Evolutionary conservation across 64 coral and sea anemone genomes (phyloP).

Genomic region (Dendronephthya gigantea): DNA sequence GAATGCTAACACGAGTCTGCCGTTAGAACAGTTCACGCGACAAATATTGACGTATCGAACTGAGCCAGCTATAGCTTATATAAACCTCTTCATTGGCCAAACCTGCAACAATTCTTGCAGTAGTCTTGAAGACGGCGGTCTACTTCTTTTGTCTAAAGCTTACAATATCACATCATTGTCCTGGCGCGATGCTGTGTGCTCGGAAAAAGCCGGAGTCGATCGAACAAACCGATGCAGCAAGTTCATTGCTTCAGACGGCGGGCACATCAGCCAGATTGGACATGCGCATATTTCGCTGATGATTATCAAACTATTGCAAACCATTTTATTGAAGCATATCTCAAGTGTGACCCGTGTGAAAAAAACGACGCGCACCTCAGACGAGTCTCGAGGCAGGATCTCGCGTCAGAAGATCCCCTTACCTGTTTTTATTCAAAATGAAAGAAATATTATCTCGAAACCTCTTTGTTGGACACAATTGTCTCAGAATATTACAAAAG

Average conservation of each 20-base stretch:
- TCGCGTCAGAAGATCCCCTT: neutral
- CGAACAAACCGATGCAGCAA: constrained; percentile 25
- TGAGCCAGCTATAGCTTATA: constrained; percentile 45
- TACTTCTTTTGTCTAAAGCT: constrained; percentile 26
- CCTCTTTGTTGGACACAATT: constrained; percentile 59
- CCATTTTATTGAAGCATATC: constrained; percentile 16
- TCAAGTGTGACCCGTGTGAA: neutral
- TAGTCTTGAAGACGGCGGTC: constrained; percentile 61
- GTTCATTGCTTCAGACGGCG: constrained; percentile 15
- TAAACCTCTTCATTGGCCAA: constrained; percentile 57
- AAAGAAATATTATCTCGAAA: constrained; percentile 16
- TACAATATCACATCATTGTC: constrained; percentile 51
- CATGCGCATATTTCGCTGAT: constrained; percentile 54
- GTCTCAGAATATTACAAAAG: constrained; percentile 4
- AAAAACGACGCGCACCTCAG: no score
- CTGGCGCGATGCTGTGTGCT: constrained; percentile 56
- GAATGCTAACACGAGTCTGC: neutral
- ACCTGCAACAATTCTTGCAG: constrained; percentile 33
- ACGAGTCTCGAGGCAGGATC: neutral
- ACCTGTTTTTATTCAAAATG: constrained; percentile 22
- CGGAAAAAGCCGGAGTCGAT: neutral
- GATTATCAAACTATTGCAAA: constrained; percentile 43
- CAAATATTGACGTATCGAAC: constrained; percentile 33
- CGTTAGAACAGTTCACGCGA: constrained; percentile 54
- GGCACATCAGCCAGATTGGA: constrained; percentile 48